Conservation (phyloP, 2,113 vertebrate species). For the Epinephelus moara region DNA sequence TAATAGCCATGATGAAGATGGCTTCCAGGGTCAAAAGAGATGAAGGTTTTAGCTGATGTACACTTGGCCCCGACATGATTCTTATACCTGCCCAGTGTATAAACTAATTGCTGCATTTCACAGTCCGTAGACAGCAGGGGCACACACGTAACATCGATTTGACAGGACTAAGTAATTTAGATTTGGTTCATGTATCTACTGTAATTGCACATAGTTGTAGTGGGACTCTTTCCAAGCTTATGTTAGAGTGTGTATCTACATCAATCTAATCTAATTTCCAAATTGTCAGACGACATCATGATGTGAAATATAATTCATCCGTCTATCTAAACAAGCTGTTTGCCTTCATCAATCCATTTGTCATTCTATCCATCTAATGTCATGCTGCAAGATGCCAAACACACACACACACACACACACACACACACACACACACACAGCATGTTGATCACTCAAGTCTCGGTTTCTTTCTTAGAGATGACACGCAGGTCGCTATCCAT, state of each 20-base stretch:
- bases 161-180: not conserved
- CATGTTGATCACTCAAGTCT: not conserved
- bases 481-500: not conserved
- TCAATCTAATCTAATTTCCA: conserved; percentile 26
- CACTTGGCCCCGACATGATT: not conserved
- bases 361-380: conserved; percentile 18
- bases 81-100: not conserved
- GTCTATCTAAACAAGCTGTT: conserved; percentile 9
- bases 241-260: not conserved
- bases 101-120: not conserved
- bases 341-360: conserved; percentile 14
- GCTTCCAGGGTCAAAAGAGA: not conserved
- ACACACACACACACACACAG: not conserved
- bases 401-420: not conserved
- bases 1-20: not conserved
- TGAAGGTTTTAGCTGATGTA: not conserved
- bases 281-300: not conserved
- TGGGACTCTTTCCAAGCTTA: not conserved
- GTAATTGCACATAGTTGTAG: not conserved
- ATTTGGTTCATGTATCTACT: not conserved
- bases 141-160: not conserved
- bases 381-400: not conserved
- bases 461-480: not conserved
- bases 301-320: conserved; percentile 16
- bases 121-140: not conserved